These are phyloP conservation scores for Lophius piscatorius DNA, from an alignment of 2,113 vertebrate genomes.

Conservation along the genomic window DNA sequence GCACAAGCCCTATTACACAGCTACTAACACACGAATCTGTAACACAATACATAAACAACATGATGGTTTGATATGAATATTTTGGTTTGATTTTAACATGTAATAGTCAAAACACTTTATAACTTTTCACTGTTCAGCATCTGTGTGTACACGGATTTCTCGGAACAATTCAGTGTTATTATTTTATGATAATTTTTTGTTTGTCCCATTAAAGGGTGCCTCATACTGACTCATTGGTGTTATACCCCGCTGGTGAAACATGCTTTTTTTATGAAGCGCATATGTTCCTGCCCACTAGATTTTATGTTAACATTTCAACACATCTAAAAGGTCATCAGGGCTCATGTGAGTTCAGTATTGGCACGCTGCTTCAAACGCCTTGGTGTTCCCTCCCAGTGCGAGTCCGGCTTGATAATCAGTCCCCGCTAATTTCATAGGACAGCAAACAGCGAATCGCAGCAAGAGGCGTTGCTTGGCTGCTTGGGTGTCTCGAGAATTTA, in stretches of 20 bases:
- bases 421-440: slow-evolving; percentile 12
- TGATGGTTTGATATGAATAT: too few relatives aligned
- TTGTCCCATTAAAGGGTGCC: too few relatives aligned
- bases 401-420: background rate
- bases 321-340: slow-evolving; percentile 14
- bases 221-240: too few relatives aligned
- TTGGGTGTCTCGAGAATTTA: background rate
- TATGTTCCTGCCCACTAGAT: background rate
- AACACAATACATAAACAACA: too few relatives aligned
- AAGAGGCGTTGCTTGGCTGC: background rate
- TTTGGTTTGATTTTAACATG: too few relatives aligned
- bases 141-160: too few relatives aligned
- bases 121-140: too few relatives aligned
- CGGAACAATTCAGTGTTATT: too few relatives aligned
- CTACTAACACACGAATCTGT: too few relatives aligned
- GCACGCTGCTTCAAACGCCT: slow-evolving; percentile 7
- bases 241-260: slow-evolving; percentile 8
- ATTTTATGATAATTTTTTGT: too few relatives aligned
- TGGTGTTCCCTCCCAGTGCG: background rate
- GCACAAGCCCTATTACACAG: too few relatives aligned
- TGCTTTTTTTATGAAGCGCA: slow-evolving; percentile 10
- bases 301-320: slow-evolving; percentile 21
- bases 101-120: too few relatives aligned
- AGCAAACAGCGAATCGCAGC: slow-evolving; percentile 15
- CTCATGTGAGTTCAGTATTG: slow-evolving; percentile 27